Conservation (phyloP, 2,113 vertebrate genomes). For the Urocolius indicus region DNA sequence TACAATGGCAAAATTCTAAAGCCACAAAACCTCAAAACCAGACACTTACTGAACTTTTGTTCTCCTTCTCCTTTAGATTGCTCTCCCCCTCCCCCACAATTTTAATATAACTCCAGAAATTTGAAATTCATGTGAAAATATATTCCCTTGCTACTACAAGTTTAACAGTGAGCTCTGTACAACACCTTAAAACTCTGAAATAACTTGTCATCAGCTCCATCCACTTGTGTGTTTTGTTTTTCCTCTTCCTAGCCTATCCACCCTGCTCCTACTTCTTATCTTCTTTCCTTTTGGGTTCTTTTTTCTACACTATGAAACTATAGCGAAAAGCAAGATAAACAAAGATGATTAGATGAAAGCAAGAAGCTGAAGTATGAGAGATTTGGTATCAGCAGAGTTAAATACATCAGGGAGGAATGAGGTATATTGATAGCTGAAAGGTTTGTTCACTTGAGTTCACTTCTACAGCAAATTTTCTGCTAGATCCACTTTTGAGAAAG, state of each 20-base stretch:
- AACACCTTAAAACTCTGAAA: neutral
- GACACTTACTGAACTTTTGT: neutral
- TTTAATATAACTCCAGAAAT: neutral
- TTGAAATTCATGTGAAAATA: neutral
- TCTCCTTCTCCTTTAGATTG: neutral
- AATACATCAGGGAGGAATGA: slow-evolving; percentile 26
- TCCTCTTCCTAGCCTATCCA: neutral
- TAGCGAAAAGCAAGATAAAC: neutral
- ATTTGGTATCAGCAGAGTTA: neutral
- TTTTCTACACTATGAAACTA: neutral
- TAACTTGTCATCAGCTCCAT: neutral
- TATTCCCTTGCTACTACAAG: neutral
- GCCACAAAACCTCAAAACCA: neutral
- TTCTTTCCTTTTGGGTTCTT: neutral
- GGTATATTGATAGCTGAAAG: slow-evolving; percentile 7
- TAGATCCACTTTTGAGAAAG: slow-evolving; percentile 17
- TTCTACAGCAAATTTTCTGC: slow-evolving; percentile 24
- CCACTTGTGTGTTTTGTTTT: rapidly evolving
- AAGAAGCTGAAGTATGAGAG: neutral
- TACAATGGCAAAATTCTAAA: neutral
- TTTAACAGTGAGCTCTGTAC: neutral
- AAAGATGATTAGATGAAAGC: slow-evolving; percentile 11
- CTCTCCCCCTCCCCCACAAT: rapidly evolving
- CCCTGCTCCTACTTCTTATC: neutral
- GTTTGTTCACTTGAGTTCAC: slow-evolving; percentile 40